Percentiles rank a stretch among this genome's conserved stretches.
Evolutionary conservation across 2,888 invertebrate species (phyloP).

Genomic region (Cheilosia urbana): DNA sequence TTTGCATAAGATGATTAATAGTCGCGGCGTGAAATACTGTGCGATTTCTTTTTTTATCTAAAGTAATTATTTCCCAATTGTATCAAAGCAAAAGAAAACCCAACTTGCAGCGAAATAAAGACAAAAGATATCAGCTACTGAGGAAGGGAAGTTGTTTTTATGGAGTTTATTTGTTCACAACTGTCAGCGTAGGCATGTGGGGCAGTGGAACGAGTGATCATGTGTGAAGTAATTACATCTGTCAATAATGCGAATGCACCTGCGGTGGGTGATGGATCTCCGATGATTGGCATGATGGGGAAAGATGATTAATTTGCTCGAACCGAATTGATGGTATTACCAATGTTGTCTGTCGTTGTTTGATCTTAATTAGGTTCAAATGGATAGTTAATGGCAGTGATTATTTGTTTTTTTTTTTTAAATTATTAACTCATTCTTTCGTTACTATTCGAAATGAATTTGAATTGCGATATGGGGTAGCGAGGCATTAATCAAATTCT

Average conservation of each 20-base stretch:
- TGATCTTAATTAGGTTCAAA: conserved; percentile 29
- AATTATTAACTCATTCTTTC: background rate
- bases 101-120: background rate
- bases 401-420: background rate
- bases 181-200: background rate
- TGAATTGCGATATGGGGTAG: too few species aligned
- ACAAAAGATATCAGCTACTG: background rate
- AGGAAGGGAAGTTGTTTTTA: conserved; percentile 5
- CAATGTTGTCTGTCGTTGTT: conserved; percentile 18
- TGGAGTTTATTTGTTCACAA: conserved; percentile 7
- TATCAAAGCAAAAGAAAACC: conserved; percentile 19
- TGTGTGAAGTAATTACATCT: conserved; percentile 38
- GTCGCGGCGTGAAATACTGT: conserved; percentile 48
- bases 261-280: background rate
- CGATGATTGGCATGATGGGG: conserved; percentile 47
- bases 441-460: background rate
- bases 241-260: conserved; percentile 46
- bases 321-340: conserved; percentile 12
- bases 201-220: conserved; percentile 32
- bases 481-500: too few species aligned
- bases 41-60: conserved; percentile 50
- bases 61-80: conserved; percentile 69
- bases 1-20: conserved; percentile 75
- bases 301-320: conserved; percentile 60
- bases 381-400: conserved; percentile 23